Base-by-base conservation (phyloP, 2,888 invertebrate species). In the Epinotia brunnichana region DNA sequence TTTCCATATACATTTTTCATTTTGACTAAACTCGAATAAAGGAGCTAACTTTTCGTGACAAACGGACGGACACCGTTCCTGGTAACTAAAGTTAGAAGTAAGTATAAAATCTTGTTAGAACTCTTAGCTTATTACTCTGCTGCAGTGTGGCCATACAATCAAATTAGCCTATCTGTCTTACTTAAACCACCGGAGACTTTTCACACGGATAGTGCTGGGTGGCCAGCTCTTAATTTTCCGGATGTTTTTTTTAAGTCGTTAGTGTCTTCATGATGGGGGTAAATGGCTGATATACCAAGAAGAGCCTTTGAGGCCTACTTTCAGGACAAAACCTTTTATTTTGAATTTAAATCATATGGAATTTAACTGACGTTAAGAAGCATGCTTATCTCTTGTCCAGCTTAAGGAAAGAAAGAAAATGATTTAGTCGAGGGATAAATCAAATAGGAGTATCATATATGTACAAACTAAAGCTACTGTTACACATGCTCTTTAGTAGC, bases 81-180 rank as follows among this genome's bases (percentile, higher is more conserved):
- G n/a, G 39, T 56, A n/a, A 44, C 56, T 69, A 15, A 48, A 64
- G 63, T 61, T 61, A 54, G 63, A 62, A 70, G 70, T 59, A 62
- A 70, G 70, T 59, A 57, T 64, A 70, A 51, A 70, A 70, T 57
- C 63, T 57, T 51, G 56, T 70, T 70, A 64, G 63, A 62, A 41
- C 69, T 57, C 48, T 70, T 63, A 70, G 70, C 70, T 70, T 64
- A 70, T 70, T 70, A 56, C 57, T 56, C 35, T 48, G 19, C 60
- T 15, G 41, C 63, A 24, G 57, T 70, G 70, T 64, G 11, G 62
- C 63, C 57, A 53, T 35, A 70, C 63, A 70, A 70, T 70, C 63
- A 48, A 59, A 70, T 70, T 63, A 64, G 63, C 63, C 41, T 57
- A 61, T 62, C 61, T 48, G 69, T 56, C 62, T 70, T 70, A 70